Conservation (phyloP, 2,888 invertebrate genomes). For the Eristalis intricaria region DNA sequence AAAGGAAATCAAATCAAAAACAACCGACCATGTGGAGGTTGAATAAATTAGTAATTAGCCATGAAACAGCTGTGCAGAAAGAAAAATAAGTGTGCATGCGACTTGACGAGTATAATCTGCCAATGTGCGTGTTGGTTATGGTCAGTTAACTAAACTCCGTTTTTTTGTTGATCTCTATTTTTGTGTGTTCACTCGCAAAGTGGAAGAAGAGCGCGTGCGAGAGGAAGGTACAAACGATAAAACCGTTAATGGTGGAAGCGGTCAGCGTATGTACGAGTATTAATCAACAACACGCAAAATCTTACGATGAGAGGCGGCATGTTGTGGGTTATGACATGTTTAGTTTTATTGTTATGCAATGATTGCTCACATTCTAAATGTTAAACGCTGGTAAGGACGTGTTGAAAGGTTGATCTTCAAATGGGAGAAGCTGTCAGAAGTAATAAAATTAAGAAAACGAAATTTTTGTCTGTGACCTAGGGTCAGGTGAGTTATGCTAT, state of each 20-base stretch:
- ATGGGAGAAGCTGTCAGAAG: not conserved
- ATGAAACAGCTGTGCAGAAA: slow-evolving; percentile 29
- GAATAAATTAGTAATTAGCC: slow-evolving; percentile 46
- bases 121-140: slow-evolving; percentile 62
- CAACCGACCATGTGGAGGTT: slow-evolving; percentile 52
- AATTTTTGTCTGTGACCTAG: too few relatives aligned
- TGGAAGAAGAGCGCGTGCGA: not conserved
- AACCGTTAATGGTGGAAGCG: slow-evolving; percentile 49
- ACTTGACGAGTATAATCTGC: not conserved
- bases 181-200: slow-evolving; percentile 10
- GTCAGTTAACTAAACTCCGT: slow-evolving; percentile 48
- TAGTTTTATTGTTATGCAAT: slow-evolving; percentile 30
- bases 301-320: slow-evolving; percentile 2
- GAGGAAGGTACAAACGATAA: slow-evolving; percentile 8
- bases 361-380: not conserved
- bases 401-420: not conserved
- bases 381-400: not conserved
- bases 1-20: slow-evolving; percentile 12
- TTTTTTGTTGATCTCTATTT: slow-evolving; percentile 43
- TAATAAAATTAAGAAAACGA: not conserved
- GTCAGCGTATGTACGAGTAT: slow-evolving; percentile 37
- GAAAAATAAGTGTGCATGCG: not conserved
- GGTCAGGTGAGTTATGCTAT: too few relatives aligned
- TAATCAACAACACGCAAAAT: slow-evolving; percentile 65
- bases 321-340: slow-evolving; percentile 39